A percentile compares a stretch with the other conserved stretches of the same genome.
Conservation (phyloP, 2,888 invertebrate genomes). For the Polydesmus complanatus region DNA sequence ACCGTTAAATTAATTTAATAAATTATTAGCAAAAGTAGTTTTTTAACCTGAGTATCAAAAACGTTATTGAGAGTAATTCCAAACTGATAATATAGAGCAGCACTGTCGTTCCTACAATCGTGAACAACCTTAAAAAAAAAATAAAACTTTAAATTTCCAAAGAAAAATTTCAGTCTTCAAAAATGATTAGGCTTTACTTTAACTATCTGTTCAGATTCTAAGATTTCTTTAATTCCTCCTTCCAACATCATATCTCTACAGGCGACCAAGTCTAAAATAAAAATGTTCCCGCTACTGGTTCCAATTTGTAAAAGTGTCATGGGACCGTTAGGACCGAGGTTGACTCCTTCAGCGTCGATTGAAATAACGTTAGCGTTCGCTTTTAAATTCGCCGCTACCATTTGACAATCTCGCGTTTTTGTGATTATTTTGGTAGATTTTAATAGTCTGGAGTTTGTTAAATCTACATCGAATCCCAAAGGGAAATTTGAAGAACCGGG, state of each 20-base stretch:
- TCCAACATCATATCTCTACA: conserved; percentile 63
- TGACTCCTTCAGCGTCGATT: conserved; percentile 86
- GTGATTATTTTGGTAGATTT: conserved; percentile 70
- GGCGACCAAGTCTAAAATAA: conserved; percentile 73
- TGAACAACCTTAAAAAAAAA: conserved; percentile 55
- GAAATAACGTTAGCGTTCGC: conserved; percentile 42
- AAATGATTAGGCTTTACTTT: no score
- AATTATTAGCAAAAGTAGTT: no score
- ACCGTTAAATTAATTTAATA: no score
- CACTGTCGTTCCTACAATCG: conserved; percentile 82
- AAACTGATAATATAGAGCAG: conserved; percentile 72
- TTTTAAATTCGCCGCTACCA: conserved; percentile 41
- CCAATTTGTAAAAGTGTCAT: conserved; percentile 62
- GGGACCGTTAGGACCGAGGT: conserved; percentile 74
- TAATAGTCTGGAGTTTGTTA: conserved; percentile 37
- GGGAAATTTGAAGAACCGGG: background rate
- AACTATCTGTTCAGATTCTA: conserved; percentile 65
- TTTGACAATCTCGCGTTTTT: conserved; percentile 59
- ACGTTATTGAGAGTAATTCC: conserved; percentile 68
- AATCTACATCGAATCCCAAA: conserved; percentile 1
- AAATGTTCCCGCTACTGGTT: conserved; percentile 65
- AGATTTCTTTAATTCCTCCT: conserved; percentile 60
- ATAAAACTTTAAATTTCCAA: no score
- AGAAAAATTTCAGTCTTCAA: no score
- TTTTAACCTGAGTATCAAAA: conserved; percentile 74